Conservation (phyloP, 1,140 invertebrate species). For the Archivesica marissinica region DNA sequence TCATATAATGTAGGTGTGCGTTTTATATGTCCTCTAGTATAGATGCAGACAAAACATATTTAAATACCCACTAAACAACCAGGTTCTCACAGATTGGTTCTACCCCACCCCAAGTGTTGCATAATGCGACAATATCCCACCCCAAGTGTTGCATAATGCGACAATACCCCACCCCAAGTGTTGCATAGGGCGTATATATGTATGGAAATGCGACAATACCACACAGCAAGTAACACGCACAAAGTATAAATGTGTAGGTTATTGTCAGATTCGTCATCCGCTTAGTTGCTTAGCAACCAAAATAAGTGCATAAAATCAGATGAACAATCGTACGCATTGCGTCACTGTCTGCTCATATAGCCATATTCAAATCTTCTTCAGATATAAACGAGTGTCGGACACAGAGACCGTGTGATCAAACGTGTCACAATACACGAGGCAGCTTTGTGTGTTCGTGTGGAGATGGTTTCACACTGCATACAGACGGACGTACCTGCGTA, state of each 20-base stretch:
- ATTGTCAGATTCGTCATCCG: background rate
- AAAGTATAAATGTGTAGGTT: background rate
- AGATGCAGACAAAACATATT: too few species aligned
- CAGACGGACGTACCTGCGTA: background rate
- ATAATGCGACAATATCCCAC: too few species aligned
- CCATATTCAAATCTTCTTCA: background rate
- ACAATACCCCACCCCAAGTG: too few species aligned
- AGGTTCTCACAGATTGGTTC: too few species aligned
- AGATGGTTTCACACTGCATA: background rate
- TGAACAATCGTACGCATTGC: background rate
- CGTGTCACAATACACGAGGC: conserved; percentile 1
- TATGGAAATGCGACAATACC: background rate
- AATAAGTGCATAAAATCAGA: background rate
- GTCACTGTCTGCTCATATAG: too few species aligned
- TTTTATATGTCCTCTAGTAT: too few species aligned
- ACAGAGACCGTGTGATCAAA: conserved; percentile 3
- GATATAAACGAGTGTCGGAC: conserved; percentile 32
- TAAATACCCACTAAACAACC: too few species aligned
- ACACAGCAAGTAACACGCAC: background rate
- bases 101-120: too few species aligned
- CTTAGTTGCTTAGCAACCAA: background rate
- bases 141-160: too few species aligned
- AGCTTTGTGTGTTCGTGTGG: conserved; percentile 23
- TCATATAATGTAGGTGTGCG: too few species aligned
- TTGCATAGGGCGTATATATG: too few species aligned